A percentile compares a stretch with the other conserved stretches of the same genome.
phyloP scores from a whole-genome alignment of 2,113 vertebrate species.

The Lepus timidus region DNA sequence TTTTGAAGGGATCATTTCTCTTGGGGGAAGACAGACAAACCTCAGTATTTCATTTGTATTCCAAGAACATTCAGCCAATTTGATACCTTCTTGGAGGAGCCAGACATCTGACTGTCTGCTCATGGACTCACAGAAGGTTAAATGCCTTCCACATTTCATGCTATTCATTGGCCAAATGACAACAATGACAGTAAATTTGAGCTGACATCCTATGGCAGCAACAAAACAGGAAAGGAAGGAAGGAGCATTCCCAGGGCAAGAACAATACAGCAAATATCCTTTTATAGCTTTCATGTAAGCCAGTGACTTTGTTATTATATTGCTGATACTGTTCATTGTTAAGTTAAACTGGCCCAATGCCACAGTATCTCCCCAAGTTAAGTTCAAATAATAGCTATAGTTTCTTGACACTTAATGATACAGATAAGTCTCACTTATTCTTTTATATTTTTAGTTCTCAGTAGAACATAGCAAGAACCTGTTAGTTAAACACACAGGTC shows the following conservation, averaged over 20 bases:
- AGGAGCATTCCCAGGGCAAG: conserved; percentile 72
- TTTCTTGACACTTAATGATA: conserved; percentile 18
- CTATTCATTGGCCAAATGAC: conserved; percentile 68
- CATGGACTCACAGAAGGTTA: conserved; percentile 22
- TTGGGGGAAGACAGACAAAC: not conserved
- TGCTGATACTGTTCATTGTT: conserved; percentile 44
- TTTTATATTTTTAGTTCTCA: conserved; percentile 22
- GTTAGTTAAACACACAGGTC: not conserved
- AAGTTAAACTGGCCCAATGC: conserved; percentile 21
- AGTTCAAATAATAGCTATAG: conserved; percentile 8
- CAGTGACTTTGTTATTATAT: conserved; percentile 13
- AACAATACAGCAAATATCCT: conserved; percentile 73
- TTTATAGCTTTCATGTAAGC: conserved; percentile 58
- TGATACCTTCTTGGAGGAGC: conserved; percentile 45
- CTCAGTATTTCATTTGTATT: conserved; percentile 42
- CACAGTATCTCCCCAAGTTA: conserved; percentile 40
- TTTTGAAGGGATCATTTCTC: conserved; percentile 28
- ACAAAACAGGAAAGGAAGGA: conserved; percentile 80
- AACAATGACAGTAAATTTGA: conserved; percentile 76
- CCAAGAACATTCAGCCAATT: conserved; percentile 41
- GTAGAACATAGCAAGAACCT: not conserved
- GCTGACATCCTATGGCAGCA: conserved; percentile 71
- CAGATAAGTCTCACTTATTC: not conserved
- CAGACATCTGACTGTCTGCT: conserved; percentile 28
- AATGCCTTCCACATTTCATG: conserved; percentile 60